These are phyloP conservation scores for Nylanderia fulva DNA, from an alignment of 1,140 invertebrate genomes.

Conservation along the genomic window DNA sequence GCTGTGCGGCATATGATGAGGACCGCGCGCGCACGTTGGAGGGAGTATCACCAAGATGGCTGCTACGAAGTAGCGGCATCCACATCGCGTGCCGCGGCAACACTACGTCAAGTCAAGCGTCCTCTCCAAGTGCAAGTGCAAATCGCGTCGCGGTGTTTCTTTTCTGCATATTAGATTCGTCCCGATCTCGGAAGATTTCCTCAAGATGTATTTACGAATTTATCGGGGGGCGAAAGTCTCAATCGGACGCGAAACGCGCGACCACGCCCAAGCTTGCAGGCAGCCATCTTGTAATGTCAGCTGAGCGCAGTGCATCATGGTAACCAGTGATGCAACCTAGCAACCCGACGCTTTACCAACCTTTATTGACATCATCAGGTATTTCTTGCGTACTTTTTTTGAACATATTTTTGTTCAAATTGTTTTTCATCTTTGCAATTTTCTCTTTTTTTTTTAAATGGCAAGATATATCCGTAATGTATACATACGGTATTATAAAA, in stretches of 20 bases:
- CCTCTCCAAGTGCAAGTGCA: constrained; percentile 67
- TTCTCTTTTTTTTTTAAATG: background rate
- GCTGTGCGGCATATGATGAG: constrained; percentile 75
- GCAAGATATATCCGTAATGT: background rate
- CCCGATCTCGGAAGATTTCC: constrained; percentile 41
- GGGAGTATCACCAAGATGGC: constrained; percentile 83
- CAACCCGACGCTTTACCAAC: constrained; percentile 61
- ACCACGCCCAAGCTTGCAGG: constrained; percentile 83
- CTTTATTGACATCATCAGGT: constrained; percentile 63
- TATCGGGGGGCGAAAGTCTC: constrained; percentile 13
- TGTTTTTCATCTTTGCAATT: background rate
- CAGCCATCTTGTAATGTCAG: constrained; percentile 83
- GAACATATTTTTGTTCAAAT: background rate
- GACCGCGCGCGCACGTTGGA: constrained; percentile 74
- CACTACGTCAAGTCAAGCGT: constrained; percentile 59
- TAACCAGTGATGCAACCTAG: constrained; percentile 74
- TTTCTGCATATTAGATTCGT: constrained; percentile 69
- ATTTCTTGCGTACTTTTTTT: constrained; percentile 44
- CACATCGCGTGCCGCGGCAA: constrained; percentile 74
- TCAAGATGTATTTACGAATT: constrained; percentile 60
- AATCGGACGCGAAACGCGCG: constrained; percentile 65
- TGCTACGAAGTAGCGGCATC: constrained; percentile 72
- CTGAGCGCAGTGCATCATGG: constrained; percentile 79
- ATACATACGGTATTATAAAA: background rate
- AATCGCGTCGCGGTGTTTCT: constrained; percentile 60